Conservation (phyloP, 2,113 vertebrate genomes). For the Tyto alba region DNA sequence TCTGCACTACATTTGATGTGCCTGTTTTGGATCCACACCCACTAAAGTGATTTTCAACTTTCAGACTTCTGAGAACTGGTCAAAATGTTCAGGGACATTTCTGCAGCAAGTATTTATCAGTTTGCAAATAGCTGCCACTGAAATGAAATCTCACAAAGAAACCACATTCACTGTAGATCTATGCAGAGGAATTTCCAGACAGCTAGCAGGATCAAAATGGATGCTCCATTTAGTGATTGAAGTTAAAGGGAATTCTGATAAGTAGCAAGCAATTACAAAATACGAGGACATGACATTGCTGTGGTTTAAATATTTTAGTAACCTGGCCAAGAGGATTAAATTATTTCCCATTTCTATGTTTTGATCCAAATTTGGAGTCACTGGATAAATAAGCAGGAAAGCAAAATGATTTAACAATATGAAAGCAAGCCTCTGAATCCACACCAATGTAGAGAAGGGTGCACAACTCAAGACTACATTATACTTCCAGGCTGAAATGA, state of each 20-base stretch:
- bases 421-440: not conserved
- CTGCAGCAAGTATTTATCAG: not conserved
- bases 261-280: not conserved
- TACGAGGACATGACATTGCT: accelerated
- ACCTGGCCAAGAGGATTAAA: not conserved
- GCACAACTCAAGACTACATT: accelerated
- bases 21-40: not conserved
- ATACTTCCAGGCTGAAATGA: not conserved
- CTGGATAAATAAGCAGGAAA: not conserved
- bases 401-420: not conserved
- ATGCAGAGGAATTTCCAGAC: not conserved
- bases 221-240: not conserved
- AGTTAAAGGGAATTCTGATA: not conserved
- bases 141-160: not conserved
- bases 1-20: not conserved
- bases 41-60: not conserved
- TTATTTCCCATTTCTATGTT: not conserved
- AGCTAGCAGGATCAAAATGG: not conserved
- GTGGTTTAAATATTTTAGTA: not conserved
- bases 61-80: not conserved
- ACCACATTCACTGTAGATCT: not conserved
- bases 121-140: not conserved
- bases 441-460: not conserved
- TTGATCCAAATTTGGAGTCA: not conserved
- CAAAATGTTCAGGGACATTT: not conserved